Evolutionary conservation across 2,797 vertebrate genomes (phyloP), one percentile per base, ranked within the genome.

Genomic region (Lerista edwardsae): DNA sequence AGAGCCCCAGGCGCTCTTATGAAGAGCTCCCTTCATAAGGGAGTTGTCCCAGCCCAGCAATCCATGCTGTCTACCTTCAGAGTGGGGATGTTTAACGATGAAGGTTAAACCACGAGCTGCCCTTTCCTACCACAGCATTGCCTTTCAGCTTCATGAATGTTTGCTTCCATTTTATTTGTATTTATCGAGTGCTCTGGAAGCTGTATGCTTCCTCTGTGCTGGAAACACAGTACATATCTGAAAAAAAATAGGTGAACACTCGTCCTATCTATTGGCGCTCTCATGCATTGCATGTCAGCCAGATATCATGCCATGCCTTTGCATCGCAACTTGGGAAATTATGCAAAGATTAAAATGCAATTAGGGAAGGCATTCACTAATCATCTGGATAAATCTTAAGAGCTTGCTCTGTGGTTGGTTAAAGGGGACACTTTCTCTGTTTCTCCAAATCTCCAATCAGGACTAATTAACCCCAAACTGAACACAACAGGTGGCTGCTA

Each of bases 401-500:
- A 71, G 27, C 21, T n/a, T 71, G 3, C n/a, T 76, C 55, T 69
- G 27, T 71, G 51, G 27, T 76, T 62, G 25, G 21, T 41, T 85
- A 79, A 80, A 75, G 15, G 41, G 36, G 67, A 9, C 8, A 15
- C 61, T 3, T 23, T 34, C 36, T 68, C 39, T 75, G 34, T 41
- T 75, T 77, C 55, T 62, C 19, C 57, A 21, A 81, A 15, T 41
- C 79, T 67, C 47, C 8, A 85, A 11, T 34, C 36, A 44, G 61
- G 29, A 57, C 14, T 81, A n/a, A 69, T 69, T 39, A 76, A 71
- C 41, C 65, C 81, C 65, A 81, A 86, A 86, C 65, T 29, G n/a
- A 27, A 76, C n/a, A 23, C 39, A 77, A 29, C 75, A 76, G 65
- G 39, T 62, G 31, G 41, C 21, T 81, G 21, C 1, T 25, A 15